Percentiles rank a stretch among this genome's conserved stretches.
Conservation (phyloP, 2,888 invertebrate genomes). For the Blera fallax region DNA sequence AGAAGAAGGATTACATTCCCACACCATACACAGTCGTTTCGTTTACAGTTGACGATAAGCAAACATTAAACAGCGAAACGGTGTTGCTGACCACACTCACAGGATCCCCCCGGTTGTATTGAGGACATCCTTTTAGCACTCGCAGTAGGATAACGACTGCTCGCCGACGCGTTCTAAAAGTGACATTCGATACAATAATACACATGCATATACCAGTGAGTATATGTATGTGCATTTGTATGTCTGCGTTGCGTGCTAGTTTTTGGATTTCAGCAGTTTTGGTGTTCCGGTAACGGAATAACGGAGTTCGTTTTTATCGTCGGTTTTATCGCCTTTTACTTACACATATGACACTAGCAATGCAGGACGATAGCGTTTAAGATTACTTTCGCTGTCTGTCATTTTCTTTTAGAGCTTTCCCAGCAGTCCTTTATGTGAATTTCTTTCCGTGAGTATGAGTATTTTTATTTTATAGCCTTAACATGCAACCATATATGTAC, state of each 20-base stretch:
- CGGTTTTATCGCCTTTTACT: constrained; percentile 48
- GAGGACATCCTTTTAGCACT: constrained; percentile 57
- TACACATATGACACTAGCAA: not conserved
- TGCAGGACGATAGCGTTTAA: constrained; percentile 6
- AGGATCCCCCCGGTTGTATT: not conserved
- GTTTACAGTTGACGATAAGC: constrained; percentile 41
- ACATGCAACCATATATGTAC: constrained; percentile 37
- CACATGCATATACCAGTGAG: not conserved
- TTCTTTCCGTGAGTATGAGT: not conserved
- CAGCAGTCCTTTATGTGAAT: not conserved
- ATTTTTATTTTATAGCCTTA: constrained; percentile 23
- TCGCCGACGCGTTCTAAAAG: constrained; percentile 19
- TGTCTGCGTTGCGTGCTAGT: constrained; percentile 45
- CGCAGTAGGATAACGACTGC: constrained; percentile 29
- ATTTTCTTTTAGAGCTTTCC: constrained; percentile 46
- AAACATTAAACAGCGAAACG: constrained; percentile 50
- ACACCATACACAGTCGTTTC: not conserved
- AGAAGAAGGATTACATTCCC: not conserved
- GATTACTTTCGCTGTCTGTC: constrained; percentile 56
- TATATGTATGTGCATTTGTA: not conserved
- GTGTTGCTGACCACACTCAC: constrained; percentile 44
- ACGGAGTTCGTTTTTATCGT: constrained; percentile 29
- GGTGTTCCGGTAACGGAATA: constrained; percentile 5
- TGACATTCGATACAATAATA: constrained; percentile 43
- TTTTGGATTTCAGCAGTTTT: constrained; percentile 45